Evolutionary conservation across 1,140 invertebrate genomes (phyloP), one percentile per base, ranked within the genome.

Genomic region (Hesperophylax magnus): DNA sequence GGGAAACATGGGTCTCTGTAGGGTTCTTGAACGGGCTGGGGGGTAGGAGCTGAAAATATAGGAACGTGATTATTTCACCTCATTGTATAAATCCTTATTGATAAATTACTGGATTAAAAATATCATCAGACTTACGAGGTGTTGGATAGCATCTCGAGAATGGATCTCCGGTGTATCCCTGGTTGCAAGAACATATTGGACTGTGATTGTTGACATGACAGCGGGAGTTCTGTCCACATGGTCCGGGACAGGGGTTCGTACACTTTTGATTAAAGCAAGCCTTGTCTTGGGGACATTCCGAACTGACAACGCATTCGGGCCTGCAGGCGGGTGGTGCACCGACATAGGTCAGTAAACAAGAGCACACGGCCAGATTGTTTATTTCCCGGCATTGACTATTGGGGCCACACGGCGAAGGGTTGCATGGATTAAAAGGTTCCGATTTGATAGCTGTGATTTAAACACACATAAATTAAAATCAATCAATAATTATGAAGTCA

Each of bases 191-290:
- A 86, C 94, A 94, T 82, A 93, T 92, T 53, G 95, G 94, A 65
- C 93, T 93, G 88, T 96, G 95, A 86, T 95, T 95, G 47, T 93
- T 90, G 1, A 96, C 94, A 85, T 92, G 91, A 87, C 96, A 97
- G 84, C 93, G 91, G n/a, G 95, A 93, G 84, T 94, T 94, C 39
- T 93, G 86, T 31, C 95, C 95, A 87, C 95, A 95, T 71, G 91
- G 92, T 27, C 94, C 94, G 31, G 91, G 88, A 85, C 94, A 95
- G 61, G 94, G 93, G 87, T 95, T 92, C 84, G 91, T 90, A 86
- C 94, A 94, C 88, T 93, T 93, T 77, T 93, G 92, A 81, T 91
- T 92, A 31, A 93, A 90, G 82, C 94, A 95, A n/a, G 93, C 92
- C 87, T 92, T 92, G 85, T 92, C 91, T 61, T 87, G 87, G 3